Evolutionary conservation across 1,140 invertebrate species (phyloP), one percentile per base, ranked within the genome.

Genomic region (Drosophila virilis): DNA sequence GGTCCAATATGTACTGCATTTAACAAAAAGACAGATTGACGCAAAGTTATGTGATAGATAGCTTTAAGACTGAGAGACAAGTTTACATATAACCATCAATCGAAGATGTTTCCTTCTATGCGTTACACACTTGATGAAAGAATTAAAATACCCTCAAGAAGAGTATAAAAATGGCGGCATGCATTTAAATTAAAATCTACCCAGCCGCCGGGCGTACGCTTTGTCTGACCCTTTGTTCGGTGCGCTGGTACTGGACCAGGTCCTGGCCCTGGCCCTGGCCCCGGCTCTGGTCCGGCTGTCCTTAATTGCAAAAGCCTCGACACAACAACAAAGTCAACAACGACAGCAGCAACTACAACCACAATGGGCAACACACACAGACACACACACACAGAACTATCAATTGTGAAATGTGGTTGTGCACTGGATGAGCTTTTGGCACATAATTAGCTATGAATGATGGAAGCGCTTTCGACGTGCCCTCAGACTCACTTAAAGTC

Each of bases 111-210:
- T 28, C 0, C 4, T 4, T 28, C 22, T 28, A 5, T 28, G 22
- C 4, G 4, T 28, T 28, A 28, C 22, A 28, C 22, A 28, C 5
- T 28, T 28, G 4, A 28, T 28, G 22, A 28, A 2, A 28, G 5
- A 28, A 28, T 5, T 5, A 4, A 28, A 28, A 28, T 28, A 28
- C 22, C 22, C 22, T 28, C 4, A 5, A 28, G 4, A 28, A 28
- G 4, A 28, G 22, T 13, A 52, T 8, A 73, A 60, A 71, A 55
- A 68, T 65, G 54, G 64, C 38, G 40, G 64, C 65, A 73, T 73
- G 65, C 65, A 74, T 73, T 73, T 67, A 73, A 73, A 73, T 73
- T 73, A 67, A 73, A 73, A 73, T 59, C 33, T 52, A 38, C 13
- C 46, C 46, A 40, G 12, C 32, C 46, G 55, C n/a, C 62, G 28